phyloP scores from a whole-genome alignment of 2,113 vertebrate genomes.

The Lates calcarifer region DNA sequence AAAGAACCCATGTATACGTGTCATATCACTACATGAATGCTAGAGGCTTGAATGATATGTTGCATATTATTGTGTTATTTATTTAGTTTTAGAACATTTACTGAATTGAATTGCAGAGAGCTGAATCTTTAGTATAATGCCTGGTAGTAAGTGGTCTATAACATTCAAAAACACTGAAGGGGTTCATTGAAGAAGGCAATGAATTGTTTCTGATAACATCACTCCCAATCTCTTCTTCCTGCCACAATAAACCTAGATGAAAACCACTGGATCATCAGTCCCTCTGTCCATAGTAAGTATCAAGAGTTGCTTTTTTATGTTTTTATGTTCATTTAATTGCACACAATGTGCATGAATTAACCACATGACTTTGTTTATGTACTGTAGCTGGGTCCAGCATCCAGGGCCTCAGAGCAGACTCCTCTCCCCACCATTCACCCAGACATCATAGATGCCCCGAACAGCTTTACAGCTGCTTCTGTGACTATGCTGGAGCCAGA shows the following conservation, averaged over 20 bases:
- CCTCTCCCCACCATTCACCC: constrained; percentile 69
- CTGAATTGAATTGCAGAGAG: neutral
- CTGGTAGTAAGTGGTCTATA: too few species aligned
- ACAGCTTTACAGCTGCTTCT: constrained; percentile 23
- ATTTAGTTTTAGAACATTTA: too few species aligned
- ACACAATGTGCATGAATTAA: constrained; percentile 3
- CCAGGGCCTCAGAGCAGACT: constrained; percentile 69
- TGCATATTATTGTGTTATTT: too few species aligned
- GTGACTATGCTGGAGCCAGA: constrained; percentile 85
- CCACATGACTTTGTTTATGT: neutral
- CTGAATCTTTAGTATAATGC: too few species aligned
- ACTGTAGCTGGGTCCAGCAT: constrained; percentile 70
- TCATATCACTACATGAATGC: too few species aligned
- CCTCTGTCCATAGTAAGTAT: constrained; percentile 79
- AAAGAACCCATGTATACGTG: too few species aligned
- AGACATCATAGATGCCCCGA: constrained; percentile 60
- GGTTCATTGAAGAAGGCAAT: neutral
- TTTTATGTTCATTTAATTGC: neutral
- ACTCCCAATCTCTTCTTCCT: neutral
- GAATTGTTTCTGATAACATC: neutral
- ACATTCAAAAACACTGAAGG: neutral
- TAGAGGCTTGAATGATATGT: neutral
- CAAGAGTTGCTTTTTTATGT: neutral
- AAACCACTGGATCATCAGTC: constrained; percentile 78
- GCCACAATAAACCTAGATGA: constrained; percentile 80